phyloP scores from a whole-genome alignment of 2,113 vertebrate genomes.

The Corythaixoides concolor region DNA sequence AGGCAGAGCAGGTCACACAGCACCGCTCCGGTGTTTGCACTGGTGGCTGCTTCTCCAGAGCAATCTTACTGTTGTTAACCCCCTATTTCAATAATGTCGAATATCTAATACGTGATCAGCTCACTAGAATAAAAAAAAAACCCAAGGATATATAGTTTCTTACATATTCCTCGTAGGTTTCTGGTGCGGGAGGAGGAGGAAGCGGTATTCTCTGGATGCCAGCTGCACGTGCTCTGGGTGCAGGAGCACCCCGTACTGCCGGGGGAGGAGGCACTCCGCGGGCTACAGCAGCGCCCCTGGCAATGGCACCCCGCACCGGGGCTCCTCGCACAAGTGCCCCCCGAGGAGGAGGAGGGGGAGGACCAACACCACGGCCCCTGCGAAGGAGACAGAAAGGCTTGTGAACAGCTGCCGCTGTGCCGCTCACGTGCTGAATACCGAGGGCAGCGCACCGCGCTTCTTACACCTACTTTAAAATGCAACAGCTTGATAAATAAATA shows the following conservation, averaged over 20 bases:
- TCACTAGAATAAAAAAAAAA: neutral
- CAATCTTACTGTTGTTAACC: neutral
- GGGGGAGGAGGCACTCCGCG: constrained; percentile 84
- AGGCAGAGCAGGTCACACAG: neutral
- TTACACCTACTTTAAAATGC: neutral
- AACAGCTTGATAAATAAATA: neutral
- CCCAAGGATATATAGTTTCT: constrained; percentile 13
- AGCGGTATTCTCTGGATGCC: constrained; percentile 90
- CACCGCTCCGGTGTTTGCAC: neutral
- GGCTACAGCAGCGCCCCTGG: constrained; percentile 82
- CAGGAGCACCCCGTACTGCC: constrained; percentile 77
- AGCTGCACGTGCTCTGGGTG: constrained; percentile 82
- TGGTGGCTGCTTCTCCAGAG: neutral
- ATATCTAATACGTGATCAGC: neutral
- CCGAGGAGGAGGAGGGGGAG: constrained; percentile 73
- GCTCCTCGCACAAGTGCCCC: constrained; percentile 86
- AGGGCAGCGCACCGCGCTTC: fast-evolving
- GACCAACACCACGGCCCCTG: constrained; percentile 90
- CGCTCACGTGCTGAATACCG: fast-evolving
- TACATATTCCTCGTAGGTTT: constrained; percentile 92
- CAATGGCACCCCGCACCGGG: constrained; percentile 80
- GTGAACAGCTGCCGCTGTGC: neutral
- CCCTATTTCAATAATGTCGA: neutral
- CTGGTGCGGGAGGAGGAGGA: constrained; percentile 80
- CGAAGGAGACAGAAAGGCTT: neutral